A percentile compares a stretch with the other conserved stretches of the same genome.
phyloP scores from a whole-genome alignment of 1,140 invertebrate species.

The Brachionus sp. region DNA sequence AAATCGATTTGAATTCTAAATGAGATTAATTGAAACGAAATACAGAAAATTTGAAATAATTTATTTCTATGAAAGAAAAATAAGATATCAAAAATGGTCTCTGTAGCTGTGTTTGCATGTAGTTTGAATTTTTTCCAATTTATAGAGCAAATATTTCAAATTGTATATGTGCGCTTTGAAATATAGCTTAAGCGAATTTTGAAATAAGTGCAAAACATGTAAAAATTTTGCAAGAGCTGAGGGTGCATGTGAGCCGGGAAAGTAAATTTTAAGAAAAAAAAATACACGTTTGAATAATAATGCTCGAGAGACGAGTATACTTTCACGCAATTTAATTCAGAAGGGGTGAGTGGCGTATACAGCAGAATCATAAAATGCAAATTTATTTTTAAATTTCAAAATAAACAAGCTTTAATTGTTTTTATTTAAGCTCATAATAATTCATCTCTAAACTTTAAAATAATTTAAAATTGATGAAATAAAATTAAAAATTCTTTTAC shows the following conservation, averaged over 20 bases:
- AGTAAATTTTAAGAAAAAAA: not conserved
- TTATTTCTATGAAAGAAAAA: constrained; percentile 10
- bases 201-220: not conserved
- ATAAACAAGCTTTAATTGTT: not conserved
- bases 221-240: not conserved
- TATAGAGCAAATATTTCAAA: constrained; percentile 10
- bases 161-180: not conserved
- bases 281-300: not conserved
- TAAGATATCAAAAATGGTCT: constrained; percentile 5
- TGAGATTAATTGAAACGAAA: not conserved
- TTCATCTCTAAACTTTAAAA: not conserved
- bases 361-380: not conserved
- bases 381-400: not conserved
- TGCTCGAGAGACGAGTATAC: not conserved
- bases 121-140: not conserved
- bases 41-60: constrained; percentile 22
- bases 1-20: constrained; percentile 19
- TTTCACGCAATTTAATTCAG: not conserved
- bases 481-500: too few relatives aligned
- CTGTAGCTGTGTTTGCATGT: not conserved
- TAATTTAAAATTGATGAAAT: too few relatives aligned
- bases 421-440: constrained; percentile 1
- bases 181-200: not conserved
- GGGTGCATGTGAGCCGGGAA: not conserved
- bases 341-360: not conserved